A percentile compares a stretch with the other conserved stretches of the same genome.
phyloP scores from a whole-genome alignment of 2,113 vertebrate species.

The Aldabrachelys gigantea region DNA sequence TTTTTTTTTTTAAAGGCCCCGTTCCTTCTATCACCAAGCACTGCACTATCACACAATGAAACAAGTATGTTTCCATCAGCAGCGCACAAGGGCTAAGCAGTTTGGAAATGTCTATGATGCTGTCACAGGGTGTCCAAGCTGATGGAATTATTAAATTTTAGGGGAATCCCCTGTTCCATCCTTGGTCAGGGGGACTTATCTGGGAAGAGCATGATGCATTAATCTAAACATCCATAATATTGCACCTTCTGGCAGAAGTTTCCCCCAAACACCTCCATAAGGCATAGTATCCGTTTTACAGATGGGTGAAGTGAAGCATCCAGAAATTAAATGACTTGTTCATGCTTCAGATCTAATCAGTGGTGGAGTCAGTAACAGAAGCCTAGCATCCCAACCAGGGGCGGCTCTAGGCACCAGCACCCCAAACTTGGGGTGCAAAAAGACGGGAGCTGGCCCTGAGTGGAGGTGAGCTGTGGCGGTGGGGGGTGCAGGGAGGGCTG shows the following conservation, averaged over 20 bases:
- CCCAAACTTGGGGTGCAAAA: no score
- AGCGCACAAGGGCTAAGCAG: neutral
- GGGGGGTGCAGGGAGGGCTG: no score
- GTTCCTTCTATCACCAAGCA: neutral
- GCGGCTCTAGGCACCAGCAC: no score
- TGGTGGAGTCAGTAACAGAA: neutral
- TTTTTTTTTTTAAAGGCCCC: neutral
- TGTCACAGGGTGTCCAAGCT: neutral
- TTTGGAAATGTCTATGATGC: neutral
- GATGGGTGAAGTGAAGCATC: neutral
- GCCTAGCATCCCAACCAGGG: neutral
- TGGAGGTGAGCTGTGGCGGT: no score
- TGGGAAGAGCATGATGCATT: neutral
- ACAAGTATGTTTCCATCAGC: neutral
- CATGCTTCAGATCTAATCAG: neutral
- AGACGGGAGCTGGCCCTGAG: no score
- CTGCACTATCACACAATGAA: neutral
- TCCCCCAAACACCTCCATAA: fast-evolving
- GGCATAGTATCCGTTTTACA: neutral
- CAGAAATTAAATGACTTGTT: neutral
- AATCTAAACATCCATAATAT: neutral
- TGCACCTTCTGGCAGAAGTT: neutral
- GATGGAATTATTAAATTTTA: neutral
- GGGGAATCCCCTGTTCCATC: neutral
- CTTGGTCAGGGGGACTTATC: neutral